Conservation (phyloP, 1,140 invertebrate genomes). For the Cyclargus thomasi region DNA sequence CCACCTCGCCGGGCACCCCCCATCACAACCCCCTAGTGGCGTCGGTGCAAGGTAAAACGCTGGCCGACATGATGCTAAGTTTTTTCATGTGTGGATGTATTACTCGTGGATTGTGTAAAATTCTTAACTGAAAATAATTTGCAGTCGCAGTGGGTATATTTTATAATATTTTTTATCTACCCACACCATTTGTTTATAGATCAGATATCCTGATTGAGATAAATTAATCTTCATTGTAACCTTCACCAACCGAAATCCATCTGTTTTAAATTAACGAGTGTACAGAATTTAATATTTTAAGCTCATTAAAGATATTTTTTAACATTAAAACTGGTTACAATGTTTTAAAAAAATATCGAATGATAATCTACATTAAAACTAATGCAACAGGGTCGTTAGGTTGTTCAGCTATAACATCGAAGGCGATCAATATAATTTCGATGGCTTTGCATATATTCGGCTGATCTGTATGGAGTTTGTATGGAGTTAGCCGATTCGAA, state of each 20-base stretch:
- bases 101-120: background rate
- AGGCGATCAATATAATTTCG: background rate
- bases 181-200: no score
- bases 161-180: no score
- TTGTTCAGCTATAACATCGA: conserved; percentile 7
- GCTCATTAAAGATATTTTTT: no score
- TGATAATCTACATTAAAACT: background rate
- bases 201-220: no score
- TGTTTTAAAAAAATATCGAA: background rate
- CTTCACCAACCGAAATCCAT: no score
- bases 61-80: background rate
- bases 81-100: background rate
- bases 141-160: no score
- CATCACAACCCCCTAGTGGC: conserved; percentile 26
- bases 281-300: no score
- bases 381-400: background rate
- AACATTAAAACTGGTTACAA: no score
- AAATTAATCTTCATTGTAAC: no score
- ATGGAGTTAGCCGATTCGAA: conserved; percentile 28
- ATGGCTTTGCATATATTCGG: background rate
- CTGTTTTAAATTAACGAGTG: no score
- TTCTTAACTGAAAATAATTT: no score
- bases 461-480: background rate
- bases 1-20: conserved; percentile 35
- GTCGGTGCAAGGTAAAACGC: conserved; percentile 7